Base-by-base conservation (phyloP, 2,888 invertebrate species). In the Himalopsyche tibetana region DNA sequence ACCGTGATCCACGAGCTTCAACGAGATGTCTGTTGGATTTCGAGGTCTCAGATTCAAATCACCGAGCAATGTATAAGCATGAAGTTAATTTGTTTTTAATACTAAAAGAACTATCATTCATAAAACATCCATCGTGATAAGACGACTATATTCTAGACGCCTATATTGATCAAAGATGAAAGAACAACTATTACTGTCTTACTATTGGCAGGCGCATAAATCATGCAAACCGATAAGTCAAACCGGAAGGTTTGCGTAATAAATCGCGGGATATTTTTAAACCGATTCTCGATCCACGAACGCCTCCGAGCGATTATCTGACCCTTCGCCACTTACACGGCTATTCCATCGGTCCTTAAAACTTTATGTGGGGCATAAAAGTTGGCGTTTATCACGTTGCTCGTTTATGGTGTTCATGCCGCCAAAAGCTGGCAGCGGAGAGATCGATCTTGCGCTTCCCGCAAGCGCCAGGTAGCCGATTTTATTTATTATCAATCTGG, bases 401-500 rank as follows among this genome's bases (percentile, higher is more conserved):
- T n/a, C 40, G 86, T 86, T 45, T 80, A 80, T 38, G 74, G 40
- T 80, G 12, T 19, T 42, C 19, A 38, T 56, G 55, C 69, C 55
- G 55, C 42, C 63, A 80, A 19, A 38, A 74, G 63, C 55, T 79
- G 55, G 55, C 56, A 40, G 28, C 83, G 36, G 63, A 63, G 51
- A 63, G 63, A 63, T 63, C 40, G 45, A 42, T 51, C 45, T 42
- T 28, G 12, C 42, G 81, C 19, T 45, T 45, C n/a, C 42, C 51
- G 51, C 45, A 17, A 28, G 63, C 51, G 15, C 51, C 82, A 82
- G 82, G 82, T 82, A 84, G 42, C 79, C 55, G 28, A 51, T 42
- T 55, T 88, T 82, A 88, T 88, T 87, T 88, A 88, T 87, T 87
- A 86, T 87, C 88, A 88, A 88, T 88, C 86, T 84, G 12, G 11